Evolutionary conservation across 2,888 invertebrate genomes (phyloP), one percentile per base, ranked within the genome.

Genomic region (Flexamia atlantica): DNA sequence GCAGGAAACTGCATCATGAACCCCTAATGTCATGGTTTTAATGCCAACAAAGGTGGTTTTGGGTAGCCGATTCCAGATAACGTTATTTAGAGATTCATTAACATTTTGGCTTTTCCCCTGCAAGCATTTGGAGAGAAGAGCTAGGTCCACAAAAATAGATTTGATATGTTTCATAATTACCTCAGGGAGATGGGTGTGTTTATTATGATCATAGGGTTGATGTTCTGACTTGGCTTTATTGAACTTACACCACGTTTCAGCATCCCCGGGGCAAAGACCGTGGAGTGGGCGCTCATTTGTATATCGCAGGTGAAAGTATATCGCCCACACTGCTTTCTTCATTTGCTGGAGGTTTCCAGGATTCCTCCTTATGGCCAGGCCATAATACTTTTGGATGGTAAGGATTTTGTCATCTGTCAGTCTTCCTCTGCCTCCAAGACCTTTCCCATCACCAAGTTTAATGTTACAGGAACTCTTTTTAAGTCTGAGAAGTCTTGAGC

Each of bases 51-150:
- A 80, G 1, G 57, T 36, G 20, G 53, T 80, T 57, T 80, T 80
- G 10, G 80, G 80, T 0, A 80, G 25, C 4, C 80, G 32, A 14
- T 46, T 50, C 80, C 80, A 80, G 57, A 57, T 80, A 20, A 80
- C 57, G 30, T 14, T 30, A 57, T 79, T 79, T 1, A 80, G 25
- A 0, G 80, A 57, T 57, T 80, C 80, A 20, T 80, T 80, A 2
- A 50, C 50, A 57, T 80, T 80, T 46, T 80, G 57, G 4, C 53
- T 53, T n/a, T 28, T 80, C 17, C 80, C 57, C 53, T 80, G 80
- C 3, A 57, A 53, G 36, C 57, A 57, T 32, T 80, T 80, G 17
- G 20, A 12, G 12, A 46, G n/a, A 46, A 46, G 46, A 17, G 12
- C 46, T 46, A 46, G n/a, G 46, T 46, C 46, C 12, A 3, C 17